phyloP scores from a whole-genome alignment of 1,140 invertebrate species.

The Drosophila bifasciata region DNA sequence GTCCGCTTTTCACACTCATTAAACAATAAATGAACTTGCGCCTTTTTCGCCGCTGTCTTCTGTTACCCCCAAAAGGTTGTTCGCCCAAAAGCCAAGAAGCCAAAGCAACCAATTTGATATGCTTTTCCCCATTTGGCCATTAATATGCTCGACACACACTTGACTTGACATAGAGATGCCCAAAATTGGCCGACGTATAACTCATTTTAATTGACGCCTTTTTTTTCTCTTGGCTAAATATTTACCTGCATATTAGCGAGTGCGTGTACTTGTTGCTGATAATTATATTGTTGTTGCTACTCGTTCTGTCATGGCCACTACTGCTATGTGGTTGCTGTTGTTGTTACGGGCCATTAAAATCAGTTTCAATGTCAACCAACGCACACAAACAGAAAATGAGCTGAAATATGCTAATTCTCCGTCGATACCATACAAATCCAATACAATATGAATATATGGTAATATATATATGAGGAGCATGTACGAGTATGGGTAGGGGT shows the following conservation, averaged over 20 bases:
- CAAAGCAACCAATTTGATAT: constrained; percentile 1
- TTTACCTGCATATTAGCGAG: constrained; percentile 67
- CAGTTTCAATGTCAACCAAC: constrained; percentile 74
- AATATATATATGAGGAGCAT: constrained; percentile 27
- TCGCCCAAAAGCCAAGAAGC: constrained; percentile 27
- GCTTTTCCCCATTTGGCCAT: constrained; percentile 6
- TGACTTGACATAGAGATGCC: constrained; percentile 39
- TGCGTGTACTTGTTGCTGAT: constrained; percentile 37
- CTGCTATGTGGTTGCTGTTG: constrained; percentile 25
- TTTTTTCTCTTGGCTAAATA: constrained; percentile 46
- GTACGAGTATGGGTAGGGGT: constrained; percentile 9
- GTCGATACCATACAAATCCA: constrained; percentile 36
- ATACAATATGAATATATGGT: constrained; percentile 50
- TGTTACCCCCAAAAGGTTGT: constrained; percentile 18
- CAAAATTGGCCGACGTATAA: constrained; percentile 41
- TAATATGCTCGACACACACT: constrained; percentile 45
- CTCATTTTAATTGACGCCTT: constrained; percentile 58
- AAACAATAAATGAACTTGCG: constrained; percentile 49
- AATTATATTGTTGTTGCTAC: constrained; percentile 20
- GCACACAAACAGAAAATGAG: constrained; percentile 34
- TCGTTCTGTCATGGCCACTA: constrained; percentile 38
- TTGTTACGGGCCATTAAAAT: constrained; percentile 76
- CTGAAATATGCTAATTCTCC: constrained; percentile 73
- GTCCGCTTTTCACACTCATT: constrained; percentile 62
- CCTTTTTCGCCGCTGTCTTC: constrained; percentile 38